Evolutionary conservation across 1,140 invertebrate genomes (phyloP), one percentile per base, ranked within the genome.

Genomic region (Goniozus legneri): DNA sequence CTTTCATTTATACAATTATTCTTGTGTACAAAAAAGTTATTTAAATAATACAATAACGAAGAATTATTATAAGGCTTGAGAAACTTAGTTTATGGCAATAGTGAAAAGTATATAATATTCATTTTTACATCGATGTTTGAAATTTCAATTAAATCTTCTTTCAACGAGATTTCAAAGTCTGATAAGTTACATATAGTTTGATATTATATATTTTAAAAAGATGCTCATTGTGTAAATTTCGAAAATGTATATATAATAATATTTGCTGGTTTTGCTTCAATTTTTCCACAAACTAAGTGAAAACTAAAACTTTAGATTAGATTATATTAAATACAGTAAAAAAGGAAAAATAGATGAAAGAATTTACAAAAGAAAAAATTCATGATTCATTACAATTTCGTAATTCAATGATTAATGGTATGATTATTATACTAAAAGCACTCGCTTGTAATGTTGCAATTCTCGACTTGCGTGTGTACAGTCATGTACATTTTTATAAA

Each of bases 401-500:
- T 61, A 64, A 65, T 59, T 62, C 54, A 64, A 62, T 51, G 47
- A 54, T 56, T 60, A 55, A 54, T 54, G 56, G 52, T 58, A 62
- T 61, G 57, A 51, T 47, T 64, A 62, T 58, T 67, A 64, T 49
- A 52, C 47, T 65, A 69, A 69, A 58, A 64, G 65, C 67, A 67
- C 65, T 67, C 47, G 64, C 62, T 68, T 69, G 64, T 68, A 65
- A 63, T 62, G 60, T 62, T 69, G 67, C 65, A 67, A 67, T 58
- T 66, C 58, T 64, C 37, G 47, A 68, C 58, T 69, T 64, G 62
- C 62, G 68, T 65, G 61, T 68, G 63, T 68, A 68, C 61, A 65
- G 62, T 58, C 60, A 67, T 67, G 65, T 67, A 68, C 67, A 67
- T 66, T 67, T 69, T 64, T 69, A 64, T 66, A 66, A 64, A 64